Base-by-base conservation (phyloP, 2,888 invertebrate species). In the Adineta ricciae region DNA sequence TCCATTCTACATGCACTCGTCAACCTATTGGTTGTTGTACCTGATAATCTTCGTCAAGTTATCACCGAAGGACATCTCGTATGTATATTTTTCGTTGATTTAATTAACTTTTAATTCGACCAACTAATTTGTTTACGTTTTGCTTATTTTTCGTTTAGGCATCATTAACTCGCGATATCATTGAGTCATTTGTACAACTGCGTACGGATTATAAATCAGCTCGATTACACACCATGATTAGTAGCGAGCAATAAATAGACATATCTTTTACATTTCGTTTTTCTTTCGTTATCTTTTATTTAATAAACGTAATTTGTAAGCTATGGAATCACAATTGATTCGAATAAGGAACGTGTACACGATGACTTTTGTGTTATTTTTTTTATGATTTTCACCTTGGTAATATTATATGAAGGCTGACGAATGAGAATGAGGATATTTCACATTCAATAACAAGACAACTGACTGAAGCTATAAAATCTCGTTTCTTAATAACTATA, bases 11-110 rank as follows among this genome's bases (percentile, higher is more conserved):
- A 86, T 73, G 82, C 84, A n/a, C 50, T 86, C 27, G 82, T 54
- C 54, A 86, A 84, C 83, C 36, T 86, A 9, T 41, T 86, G 16
- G 86, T 86, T n/a, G 86, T 84, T 54, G 78, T 84, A 50, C 84
- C 86, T 16, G 84, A 49, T 32, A 86, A 86, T 83, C 54, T 86
- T 32, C 83, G 52, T 41, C 83, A 85, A 83, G 83, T 85, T 54
- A 52, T 83, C 19, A 83, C 85, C 7, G 85, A 72, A 16, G 85
- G 83, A 54, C 78, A 84, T 83, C 73, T 85, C 14, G 85, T 85
- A 85, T 24, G 38, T 32, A 64, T 54, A 32, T 11, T 46, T 8
- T 46, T 46, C 11, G 11, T 46, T 46, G 46, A 46, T 46, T 46
- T 46, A 46, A 46, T 46, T 46, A 46, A 46, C 11, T 46, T 46